Evolutionary conservation across 2,113 vertebrate species (phyloP).

Genomic region (Hyaena hyaena): DNA sequence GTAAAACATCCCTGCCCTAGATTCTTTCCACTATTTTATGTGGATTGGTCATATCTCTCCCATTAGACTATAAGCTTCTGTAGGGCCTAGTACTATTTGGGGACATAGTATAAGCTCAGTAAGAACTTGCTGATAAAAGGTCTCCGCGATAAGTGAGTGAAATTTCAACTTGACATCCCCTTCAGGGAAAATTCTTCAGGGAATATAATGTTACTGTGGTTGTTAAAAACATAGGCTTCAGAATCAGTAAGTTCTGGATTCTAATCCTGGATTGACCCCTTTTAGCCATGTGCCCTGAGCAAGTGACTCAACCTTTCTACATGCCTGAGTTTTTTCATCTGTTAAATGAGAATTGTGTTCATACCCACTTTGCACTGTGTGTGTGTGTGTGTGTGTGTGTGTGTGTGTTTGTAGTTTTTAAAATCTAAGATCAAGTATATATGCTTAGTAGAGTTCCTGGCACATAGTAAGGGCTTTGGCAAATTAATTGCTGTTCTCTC

Average conservation of each 20-base stretch:
- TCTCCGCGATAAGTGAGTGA: not conserved
- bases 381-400: not conserved
- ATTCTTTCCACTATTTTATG: not conserved
- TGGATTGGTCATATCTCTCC: not conserved
- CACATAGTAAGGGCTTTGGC: not conserved
- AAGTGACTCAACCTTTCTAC: not conserved
- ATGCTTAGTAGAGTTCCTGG: not conserved
- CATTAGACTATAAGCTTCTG: not conserved
- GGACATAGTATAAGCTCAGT: not conserved
- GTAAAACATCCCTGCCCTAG: not conserved
- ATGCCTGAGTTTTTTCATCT: not conserved
- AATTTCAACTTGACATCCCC: not conserved
- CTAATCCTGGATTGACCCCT: not conserved
- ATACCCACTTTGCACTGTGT: not conserved
- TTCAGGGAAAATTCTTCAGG: not conserved
- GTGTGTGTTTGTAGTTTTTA: not conserved
- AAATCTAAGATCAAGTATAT: not conserved
- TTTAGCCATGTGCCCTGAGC: not conserved
- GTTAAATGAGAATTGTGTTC: not conserved
- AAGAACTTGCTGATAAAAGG: not conserved
- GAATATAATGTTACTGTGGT: not conserved
- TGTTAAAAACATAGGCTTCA: not conserved
- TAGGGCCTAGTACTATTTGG: not conserved
- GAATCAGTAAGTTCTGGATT: not conserved
- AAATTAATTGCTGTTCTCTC: not conserved